These are phyloP conservation scores for Mamestra brassicae DNA, from an alignment of 2,888 invertebrate genomes.

Conservation along the genomic window DNA sequence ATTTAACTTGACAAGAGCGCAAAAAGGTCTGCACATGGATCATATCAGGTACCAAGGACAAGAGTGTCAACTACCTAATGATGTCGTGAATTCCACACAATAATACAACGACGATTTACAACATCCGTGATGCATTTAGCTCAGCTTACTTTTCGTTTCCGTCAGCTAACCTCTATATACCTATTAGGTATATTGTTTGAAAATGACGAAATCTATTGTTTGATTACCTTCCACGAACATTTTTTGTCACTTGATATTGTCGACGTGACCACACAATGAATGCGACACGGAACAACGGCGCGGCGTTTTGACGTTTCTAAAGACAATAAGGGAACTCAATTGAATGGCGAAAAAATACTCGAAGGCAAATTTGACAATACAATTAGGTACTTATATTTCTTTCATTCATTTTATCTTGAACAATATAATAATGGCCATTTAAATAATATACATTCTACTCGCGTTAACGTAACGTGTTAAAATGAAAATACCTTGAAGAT, in stretches of 20 bases:
- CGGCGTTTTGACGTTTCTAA: neutral
- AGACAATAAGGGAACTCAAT: constrained; percentile 9
- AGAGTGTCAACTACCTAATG: neutral
- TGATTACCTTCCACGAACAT: constrained; percentile 3
- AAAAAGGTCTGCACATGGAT: neutral
- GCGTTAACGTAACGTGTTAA: neutral
- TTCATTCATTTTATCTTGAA: neutral
- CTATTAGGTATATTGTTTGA: constrained; percentile 17
- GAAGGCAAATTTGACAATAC: neutral
- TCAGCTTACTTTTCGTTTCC: constrained; percentile 22
- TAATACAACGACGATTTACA: constrained; percentile 5
- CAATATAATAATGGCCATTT: neutral
- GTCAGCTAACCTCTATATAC: constrained; percentile 2
- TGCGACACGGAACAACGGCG: neutral
- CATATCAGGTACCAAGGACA: constrained; percentile 1
- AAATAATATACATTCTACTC: constrained; percentile 3
- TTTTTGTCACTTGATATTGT: constrained; percentile 23
- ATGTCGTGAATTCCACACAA: neutral
- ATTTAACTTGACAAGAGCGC: neutral
- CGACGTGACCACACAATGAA: constrained; percentile 31
- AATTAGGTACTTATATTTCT: neutral
- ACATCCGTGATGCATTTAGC: constrained; percentile 27
- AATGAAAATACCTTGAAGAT: neutral
- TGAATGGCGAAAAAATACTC: neutral
- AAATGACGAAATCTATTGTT: constrained; percentile 37